Evolutionary conservation across 2,888 invertebrate genomes (phyloP).

Genomic region (Nycteola revayana): DNA sequence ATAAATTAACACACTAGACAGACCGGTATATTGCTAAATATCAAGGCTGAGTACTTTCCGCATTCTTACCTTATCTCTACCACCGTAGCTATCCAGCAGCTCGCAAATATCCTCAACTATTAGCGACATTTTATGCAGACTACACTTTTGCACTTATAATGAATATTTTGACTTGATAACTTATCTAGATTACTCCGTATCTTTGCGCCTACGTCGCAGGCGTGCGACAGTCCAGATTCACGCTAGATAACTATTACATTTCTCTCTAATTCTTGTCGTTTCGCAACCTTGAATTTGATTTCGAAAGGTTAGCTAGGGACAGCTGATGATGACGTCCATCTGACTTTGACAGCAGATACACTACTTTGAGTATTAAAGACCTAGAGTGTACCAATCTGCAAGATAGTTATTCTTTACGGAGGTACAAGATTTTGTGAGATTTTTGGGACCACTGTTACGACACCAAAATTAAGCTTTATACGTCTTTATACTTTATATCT

Average conservation of each 20-base stretch:
- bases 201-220: slow-evolving; percentile 13
- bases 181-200: slow-evolving; percentile 25
- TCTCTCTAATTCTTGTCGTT: slow-evolving; percentile 43
- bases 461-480: too few relatives aligned
- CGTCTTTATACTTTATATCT: too few relatives aligned
- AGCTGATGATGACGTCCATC: slow-evolving; percentile 59
- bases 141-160: slow-evolving; percentile 8
- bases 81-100: slow-evolving; percentile 89
- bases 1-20: slow-evolving; percentile 29
- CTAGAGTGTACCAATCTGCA: too few relatives aligned
- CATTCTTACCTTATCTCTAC: slow-evolving; percentile 90
- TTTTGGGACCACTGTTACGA: too few relatives aligned
- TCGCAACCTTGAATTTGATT: slow-evolving; percentile 48
- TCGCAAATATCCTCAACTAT: slow-evolving; percentile 83
- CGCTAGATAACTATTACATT: slow-evolving; percentile 61
- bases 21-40: slow-evolving; percentile 39
- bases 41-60: slow-evolving; percentile 56
- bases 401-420: too few relatives aligned
- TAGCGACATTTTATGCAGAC: slow-evolving; percentile 53
- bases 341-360: slow-evolving; percentile 45
- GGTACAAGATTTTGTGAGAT: too few relatives aligned
- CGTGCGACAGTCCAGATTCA: slow-evolving; percentile 45
- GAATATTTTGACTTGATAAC: slow-evolving; percentile 33
- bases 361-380: too few relatives aligned
- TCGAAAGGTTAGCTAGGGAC: slow-evolving; percentile 52